A percentile compares a stretch with the other conserved stretches of the same genome.
Evolutionary conservation across 2,113 vertebrate genomes (phyloP).

Genomic region (Lophius piscatorius): DNA sequence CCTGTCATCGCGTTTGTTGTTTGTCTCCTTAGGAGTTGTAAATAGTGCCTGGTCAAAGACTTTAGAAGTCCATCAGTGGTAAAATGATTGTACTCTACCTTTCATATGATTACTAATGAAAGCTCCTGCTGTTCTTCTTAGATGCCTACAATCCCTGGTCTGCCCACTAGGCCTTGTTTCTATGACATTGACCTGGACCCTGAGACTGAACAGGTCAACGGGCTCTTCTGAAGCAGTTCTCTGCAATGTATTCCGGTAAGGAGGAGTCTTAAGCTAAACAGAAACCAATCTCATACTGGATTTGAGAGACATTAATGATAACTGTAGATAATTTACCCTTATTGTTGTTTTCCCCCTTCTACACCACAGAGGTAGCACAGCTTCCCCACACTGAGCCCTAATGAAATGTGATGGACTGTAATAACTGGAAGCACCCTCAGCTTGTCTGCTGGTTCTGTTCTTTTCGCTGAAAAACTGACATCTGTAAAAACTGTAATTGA

Average conservation of each 20-base stretch:
- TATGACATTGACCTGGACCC: slow-evolving; percentile 97
- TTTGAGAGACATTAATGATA: not conserved
- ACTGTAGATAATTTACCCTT: not conserved
- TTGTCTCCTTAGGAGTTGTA: too few species aligned
- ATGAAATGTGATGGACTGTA: slow-evolving; percentile 35
- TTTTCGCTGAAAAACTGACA: slow-evolving; percentile 14
- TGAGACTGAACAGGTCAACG: slow-evolving; percentile 87
- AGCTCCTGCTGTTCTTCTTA: slow-evolving; percentile 51
- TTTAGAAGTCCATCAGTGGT: not conserved
- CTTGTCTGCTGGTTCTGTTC: not conserved
- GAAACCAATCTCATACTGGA: not conserved
- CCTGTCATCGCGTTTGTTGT: too few species aligned
- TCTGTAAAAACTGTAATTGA: slow-evolving; percentile 22
- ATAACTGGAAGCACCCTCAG: slow-evolving; percentile 17
- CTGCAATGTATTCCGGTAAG: slow-evolving; percentile 6
- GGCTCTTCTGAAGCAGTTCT: slow-evolving; percentile 86
- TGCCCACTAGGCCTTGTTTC: slow-evolving; percentile 97
- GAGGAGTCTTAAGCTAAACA: not conserved
- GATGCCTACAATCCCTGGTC: slow-evolving; percentile 99
- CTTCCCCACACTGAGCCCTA: not conserved
- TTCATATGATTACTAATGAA: too few species aligned
- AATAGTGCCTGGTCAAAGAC: too few species aligned
- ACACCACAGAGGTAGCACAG: not conserved
- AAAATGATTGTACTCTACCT: not conserved
- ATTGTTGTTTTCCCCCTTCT: not conserved